These are phyloP conservation scores for Hirudo medicinalis DNA, from an alignment of 1,140 invertebrate genomes.

Conservation along the genomic window DNA sequence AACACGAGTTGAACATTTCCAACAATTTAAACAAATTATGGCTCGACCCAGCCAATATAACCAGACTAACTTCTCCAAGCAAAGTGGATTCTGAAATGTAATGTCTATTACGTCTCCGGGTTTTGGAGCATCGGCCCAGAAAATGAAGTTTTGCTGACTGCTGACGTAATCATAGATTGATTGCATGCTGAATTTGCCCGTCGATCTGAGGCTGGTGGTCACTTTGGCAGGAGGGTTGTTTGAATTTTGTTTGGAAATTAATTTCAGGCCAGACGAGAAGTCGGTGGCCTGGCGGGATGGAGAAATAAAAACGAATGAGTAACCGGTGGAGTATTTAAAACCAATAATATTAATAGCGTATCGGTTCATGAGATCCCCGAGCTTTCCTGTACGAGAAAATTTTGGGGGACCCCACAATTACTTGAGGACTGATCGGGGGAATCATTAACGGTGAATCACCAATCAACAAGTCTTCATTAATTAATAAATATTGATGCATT, in stretches of 20 bases:
- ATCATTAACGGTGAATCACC: no score
- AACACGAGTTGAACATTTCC: background rate
- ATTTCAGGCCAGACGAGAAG: slow-evolving; percentile 72
- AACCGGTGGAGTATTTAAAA: no score
- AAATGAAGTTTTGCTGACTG: slow-evolving; percentile 69
- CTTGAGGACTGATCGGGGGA: no score
- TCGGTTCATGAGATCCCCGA: no score
- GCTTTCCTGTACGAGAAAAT: no score
- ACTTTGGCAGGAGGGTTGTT: slow-evolving; percentile 56
- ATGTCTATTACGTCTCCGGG: slow-evolving; percentile 68
- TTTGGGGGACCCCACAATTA: no score
- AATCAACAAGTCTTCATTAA: no score
- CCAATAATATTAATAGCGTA: no score
- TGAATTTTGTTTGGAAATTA: slow-evolving; percentile 48
- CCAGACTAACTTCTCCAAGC: slow-evolving; percentile 55
- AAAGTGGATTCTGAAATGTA: slow-evolving; percentile 60
- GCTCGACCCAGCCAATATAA: no score
- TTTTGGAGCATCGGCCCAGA: slow-evolving; percentile 78
- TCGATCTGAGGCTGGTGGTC: slow-evolving; percentile 51
- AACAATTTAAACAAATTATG: background rate
- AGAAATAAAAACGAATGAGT: no score
- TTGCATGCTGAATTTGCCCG: background rate
- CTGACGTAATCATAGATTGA: slow-evolving; percentile 71
- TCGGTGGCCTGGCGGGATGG: slow-evolving; percentile 59
- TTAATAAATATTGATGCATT: no score